Conservation (phyloP, 2,797 vertebrate genomes). For the Pipistrellus nathusii region DNA sequence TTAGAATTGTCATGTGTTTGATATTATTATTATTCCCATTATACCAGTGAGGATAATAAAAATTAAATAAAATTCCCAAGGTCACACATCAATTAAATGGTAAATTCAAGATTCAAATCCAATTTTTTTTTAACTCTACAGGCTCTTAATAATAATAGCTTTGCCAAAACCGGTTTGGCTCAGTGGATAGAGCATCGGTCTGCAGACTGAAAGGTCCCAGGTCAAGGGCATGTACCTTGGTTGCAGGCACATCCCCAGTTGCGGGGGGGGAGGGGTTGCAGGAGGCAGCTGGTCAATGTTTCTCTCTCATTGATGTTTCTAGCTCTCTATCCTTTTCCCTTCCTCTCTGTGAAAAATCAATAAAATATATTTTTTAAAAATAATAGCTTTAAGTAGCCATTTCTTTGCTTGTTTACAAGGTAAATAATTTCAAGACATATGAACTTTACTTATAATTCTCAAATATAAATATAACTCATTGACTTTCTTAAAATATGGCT, state of each 20-base stretch:
- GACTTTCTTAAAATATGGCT: constrained; percentile 14
- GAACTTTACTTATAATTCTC: not conserved
- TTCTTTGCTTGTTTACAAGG: not conserved
- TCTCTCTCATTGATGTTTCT: too few relatives aligned
- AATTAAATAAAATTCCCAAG: constrained; percentile 21
- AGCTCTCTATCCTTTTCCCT: too few relatives aligned
- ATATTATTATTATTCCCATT: not conserved
- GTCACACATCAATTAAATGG: not conserved
- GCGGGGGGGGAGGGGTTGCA: too few relatives aligned
- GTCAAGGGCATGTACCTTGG: too few relatives aligned
- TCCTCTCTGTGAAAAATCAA: too few relatives aligned
- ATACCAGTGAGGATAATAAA: not conserved
- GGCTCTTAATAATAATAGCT: not conserved
- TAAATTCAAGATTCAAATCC: not conserved
- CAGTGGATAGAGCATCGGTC: too few relatives aligned
- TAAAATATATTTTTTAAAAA: not conserved
- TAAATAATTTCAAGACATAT: constrained; percentile 10
- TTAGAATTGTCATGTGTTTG: not conserved
- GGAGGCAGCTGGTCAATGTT: too few relatives aligned
- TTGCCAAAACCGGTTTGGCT: not conserved
- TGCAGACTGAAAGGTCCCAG: too few relatives aligned
- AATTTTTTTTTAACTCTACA: constrained; percentile 23
- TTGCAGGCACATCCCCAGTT: too few relatives aligned
- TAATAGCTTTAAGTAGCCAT: not conserved
- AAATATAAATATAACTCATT: not conserved